Evolutionary conservation across 2,113 vertebrate species (phyloP).

Genomic region (Dolichallabes microphthalmus): DNA sequence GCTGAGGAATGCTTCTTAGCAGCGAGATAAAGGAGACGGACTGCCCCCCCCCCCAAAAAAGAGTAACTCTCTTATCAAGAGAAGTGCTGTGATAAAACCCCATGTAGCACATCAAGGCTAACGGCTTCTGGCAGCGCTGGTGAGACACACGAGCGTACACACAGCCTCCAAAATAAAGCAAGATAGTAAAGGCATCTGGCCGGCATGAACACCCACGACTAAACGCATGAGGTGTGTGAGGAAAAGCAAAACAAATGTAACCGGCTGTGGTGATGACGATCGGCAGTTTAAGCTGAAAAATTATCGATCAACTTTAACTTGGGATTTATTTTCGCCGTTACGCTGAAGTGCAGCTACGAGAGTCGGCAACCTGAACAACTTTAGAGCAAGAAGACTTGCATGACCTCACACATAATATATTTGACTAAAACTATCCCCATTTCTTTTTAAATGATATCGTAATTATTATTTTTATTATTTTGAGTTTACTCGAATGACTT

Average conservation of each 20-base stretch:
- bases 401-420: neutral
- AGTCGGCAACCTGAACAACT: neutral
- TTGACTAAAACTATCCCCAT: no score
- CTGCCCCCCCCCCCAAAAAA: neutral
- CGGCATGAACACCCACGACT: neutral
- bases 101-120: neutral
- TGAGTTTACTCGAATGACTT: no score
- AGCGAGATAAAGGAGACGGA: neutral
- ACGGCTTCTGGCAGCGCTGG: neutral
- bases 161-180: neutral
- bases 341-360: neutral
- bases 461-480: no score
- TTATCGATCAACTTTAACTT: neutral
- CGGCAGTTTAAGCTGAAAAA: neutral
- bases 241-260: neutral
- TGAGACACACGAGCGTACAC: neutral
- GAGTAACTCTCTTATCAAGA: neutral
- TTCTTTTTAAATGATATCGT: no score
- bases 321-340: neutral
- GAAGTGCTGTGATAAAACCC: neutral
- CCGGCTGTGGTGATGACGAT: neutral
- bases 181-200: neutral
- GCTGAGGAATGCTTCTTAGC: neutral
- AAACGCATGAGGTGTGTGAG: no score
- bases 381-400: neutral